Conservation (phyloP, 2,797 vertebrate species). For the Neopelma chrysocephalum region DNA sequence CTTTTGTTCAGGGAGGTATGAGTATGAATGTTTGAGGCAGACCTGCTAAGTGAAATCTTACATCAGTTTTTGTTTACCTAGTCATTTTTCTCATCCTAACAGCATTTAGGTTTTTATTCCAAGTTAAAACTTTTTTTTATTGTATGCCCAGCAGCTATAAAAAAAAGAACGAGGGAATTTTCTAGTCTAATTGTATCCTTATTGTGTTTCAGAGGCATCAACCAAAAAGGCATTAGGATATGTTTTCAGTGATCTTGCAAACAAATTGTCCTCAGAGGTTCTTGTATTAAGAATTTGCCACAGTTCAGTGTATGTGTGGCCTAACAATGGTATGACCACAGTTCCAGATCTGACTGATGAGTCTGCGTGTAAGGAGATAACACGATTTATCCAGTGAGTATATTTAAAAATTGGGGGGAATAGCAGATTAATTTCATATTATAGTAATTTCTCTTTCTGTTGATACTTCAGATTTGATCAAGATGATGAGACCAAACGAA, state of each 20-base stretch:
- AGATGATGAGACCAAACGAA: constrained; percentile 74
- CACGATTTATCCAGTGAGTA: constrained; percentile 85
- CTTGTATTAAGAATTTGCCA: constrained; percentile 83
- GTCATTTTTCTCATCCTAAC: not conserved
- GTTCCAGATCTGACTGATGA: constrained; percentile 77
- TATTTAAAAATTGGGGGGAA: not conserved
- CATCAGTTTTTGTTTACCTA: not conserved
- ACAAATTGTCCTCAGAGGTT: constrained; percentile 84
- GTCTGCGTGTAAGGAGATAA: constrained; percentile 81
- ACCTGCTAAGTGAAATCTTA: not conserved
- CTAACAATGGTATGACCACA: constrained; percentile 78
- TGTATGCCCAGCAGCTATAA: not conserved
- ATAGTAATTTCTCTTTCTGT: not conserved
- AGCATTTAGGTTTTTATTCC: not conserved
- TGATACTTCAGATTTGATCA: constrained; percentile 71
- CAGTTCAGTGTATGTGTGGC: constrained; percentile 89
- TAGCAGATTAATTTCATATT: not conserved
- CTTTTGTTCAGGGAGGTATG: not conserved
- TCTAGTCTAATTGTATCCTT: not conserved
- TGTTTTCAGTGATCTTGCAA: constrained; percentile 80
- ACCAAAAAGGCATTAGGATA: constrained; percentile 79
- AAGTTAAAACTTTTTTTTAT: not conserved
- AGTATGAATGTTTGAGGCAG: not conserved
- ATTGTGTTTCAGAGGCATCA: constrained; percentile 74
- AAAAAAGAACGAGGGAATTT: not conserved